These are phyloP conservation scores for Nasonia oneida DNA, from an alignment of 2,888 invertebrate genomes.

Conservation along the genomic window DNA sequence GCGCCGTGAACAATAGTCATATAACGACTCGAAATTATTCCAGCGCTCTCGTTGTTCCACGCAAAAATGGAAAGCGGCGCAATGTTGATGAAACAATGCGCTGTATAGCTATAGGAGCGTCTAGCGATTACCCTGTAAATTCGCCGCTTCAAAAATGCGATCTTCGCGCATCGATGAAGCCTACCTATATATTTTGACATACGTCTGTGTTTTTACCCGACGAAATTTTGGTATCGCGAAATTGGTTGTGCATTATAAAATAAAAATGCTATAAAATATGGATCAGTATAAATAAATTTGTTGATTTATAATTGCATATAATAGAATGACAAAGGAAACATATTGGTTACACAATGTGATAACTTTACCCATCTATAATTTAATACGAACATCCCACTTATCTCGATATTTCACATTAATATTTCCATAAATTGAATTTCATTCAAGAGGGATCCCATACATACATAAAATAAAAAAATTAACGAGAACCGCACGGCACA, in stretches of 20 bases:
- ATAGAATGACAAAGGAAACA: too few relatives aligned
- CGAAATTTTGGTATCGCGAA: neutral
- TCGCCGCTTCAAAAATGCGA: neutral
- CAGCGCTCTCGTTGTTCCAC: neutral
- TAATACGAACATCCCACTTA: too few relatives aligned
- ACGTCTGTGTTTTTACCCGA: neutral
- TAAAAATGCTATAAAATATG: too few relatives aligned
- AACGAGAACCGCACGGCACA: too few relatives aligned
- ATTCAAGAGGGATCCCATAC: too few relatives aligned
- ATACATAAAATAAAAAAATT: too few relatives aligned
- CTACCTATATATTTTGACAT: neutral
- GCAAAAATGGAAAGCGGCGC: neutral
- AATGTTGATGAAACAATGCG: neutral
- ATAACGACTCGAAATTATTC: conserved; percentile 31
- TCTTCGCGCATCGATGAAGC: neutral
- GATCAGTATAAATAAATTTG: too few relatives aligned
- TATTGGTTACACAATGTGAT: too few relatives aligned
- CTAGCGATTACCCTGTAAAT: neutral
- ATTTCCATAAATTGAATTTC: too few relatives aligned
- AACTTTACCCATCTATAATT: too few relatives aligned
- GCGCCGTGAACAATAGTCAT: conserved; percentile 7
- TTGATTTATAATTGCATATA: too few relatives aligned
- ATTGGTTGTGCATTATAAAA: neutral
- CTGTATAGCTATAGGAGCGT: neutral
- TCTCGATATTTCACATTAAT: too few relatives aligned